Percentiles rank a stretch among this genome's conserved stretches.
phyloP scores from a whole-genome alignment of 2,113 vertebrate species.

The Manacus vitellinus region DNA sequence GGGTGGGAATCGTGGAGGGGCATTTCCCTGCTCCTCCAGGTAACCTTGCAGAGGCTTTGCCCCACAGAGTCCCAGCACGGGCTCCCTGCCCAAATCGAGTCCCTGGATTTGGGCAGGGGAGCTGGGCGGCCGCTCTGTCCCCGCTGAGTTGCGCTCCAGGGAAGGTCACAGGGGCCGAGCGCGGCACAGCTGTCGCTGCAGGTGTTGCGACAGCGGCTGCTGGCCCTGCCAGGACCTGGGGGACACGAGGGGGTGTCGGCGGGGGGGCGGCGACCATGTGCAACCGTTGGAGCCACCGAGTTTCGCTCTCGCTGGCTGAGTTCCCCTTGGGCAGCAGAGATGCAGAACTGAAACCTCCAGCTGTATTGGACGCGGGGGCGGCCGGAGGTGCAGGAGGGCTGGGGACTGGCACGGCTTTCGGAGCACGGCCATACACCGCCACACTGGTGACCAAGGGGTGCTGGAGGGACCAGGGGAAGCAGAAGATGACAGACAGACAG shows the following conservation, averaged over 20 bases:
- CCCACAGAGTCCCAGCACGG: not conserved
- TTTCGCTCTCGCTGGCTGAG: conserved; percentile 72
- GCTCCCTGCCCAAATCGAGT: not conserved
- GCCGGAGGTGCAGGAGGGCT: not conserved
- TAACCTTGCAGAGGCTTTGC: not conserved
- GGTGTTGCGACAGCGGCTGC: not conserved
- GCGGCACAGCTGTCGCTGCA: fast-evolving
- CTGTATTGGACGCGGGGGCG: conserved; percentile 57
- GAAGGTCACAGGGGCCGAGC: not conserved
- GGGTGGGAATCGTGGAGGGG: fast-evolving
- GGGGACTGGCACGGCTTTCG: fast-evolving
- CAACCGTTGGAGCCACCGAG: conserved; percentile 67
- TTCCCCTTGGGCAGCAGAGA: conserved; percentile 71
- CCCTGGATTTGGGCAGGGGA: not conserved
- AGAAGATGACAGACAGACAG: fast-evolving
- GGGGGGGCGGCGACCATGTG: not conserved
- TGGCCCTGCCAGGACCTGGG: not conserved
- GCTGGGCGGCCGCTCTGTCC: fast-evolving
- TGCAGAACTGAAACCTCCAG: conserved; percentile 83
- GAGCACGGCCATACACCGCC: not conserved
- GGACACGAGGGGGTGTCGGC: not conserved
- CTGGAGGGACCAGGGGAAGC: fast-evolving
- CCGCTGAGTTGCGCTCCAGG: not conserved
- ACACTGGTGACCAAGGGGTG: not conserved
- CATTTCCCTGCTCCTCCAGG: not conserved